Conservation (phyloP, 2,888 invertebrate genomes). For the Eremobia ochroleuca region DNA sequence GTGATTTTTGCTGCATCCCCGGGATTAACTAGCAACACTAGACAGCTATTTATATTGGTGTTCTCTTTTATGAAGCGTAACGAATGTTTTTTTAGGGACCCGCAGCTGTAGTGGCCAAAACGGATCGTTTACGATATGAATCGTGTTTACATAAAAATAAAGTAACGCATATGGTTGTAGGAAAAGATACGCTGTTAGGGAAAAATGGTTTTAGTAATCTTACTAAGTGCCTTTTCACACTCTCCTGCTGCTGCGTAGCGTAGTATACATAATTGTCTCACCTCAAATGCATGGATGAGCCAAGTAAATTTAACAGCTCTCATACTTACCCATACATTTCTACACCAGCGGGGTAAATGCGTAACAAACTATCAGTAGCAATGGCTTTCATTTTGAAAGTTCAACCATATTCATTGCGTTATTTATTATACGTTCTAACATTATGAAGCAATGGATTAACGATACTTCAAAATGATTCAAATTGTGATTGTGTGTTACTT, state of each 20-base stretch:
- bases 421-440: too few relatives aligned
- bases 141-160: slow-evolving; percentile 29
- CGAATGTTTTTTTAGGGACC: slow-evolving; percentile 23
- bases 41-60: slow-evolving; percentile 34
- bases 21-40: slow-evolving; percentile 42
- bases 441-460: too few relatives aligned
- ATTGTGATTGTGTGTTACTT: too few relatives aligned
- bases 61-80: slow-evolving; percentile 15
- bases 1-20: slow-evolving; percentile 16
- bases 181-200: not conserved
- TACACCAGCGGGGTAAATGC: too few relatives aligned
- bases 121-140: slow-evolving; percentile 29
- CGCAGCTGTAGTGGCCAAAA: slow-evolving; percentile 30
- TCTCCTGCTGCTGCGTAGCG: not conserved
- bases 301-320: not conserved
- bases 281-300: not conserved
- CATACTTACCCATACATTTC: not conserved
- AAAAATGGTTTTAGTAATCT: slow-evolving; percentile 27
- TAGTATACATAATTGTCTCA: not conserved
- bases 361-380: too few relatives aligned
- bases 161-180: not conserved
- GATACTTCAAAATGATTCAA: too few relatives aligned
- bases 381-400: too few relatives aligned
- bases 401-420: too few relatives aligned
- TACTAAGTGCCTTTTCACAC: slow-evolving; percentile 3